Evolutionary conservation across 2,888 invertebrate species (phyloP).

Genomic region (Caenorhabditis doughertyi): DNA sequence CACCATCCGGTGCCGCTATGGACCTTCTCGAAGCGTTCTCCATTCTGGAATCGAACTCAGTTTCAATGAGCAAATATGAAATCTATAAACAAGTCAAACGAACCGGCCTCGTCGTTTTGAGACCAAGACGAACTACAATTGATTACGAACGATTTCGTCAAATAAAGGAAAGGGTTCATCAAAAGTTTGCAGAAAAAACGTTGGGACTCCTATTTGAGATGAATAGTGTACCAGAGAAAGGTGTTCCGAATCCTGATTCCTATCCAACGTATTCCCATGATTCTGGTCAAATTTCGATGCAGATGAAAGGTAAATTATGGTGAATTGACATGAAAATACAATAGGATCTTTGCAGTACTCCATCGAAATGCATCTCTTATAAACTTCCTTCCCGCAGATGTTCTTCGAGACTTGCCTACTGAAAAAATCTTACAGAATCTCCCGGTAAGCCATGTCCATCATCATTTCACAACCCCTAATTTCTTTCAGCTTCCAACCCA

Average conservation of each 20-base stretch:
- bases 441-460: background rate
- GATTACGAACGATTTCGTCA: constrained; percentile 14
- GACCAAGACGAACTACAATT: constrained; percentile 64
- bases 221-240: constrained; percentile 11
- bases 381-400: constrained; percentile 30
- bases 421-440: background rate
- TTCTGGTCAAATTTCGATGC: background rate
- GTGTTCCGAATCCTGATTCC: background rate
- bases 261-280: constrained; percentile 26
- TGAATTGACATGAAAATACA: background rate
- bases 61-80: constrained; percentile 58
- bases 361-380: constrained; percentile 21
- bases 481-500: constrained; percentile 25
- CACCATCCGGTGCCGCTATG: constrained; percentile 33
- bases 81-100: constrained; percentile 62
- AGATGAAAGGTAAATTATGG: constrained; percentile 16
- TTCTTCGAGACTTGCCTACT: constrained; percentile 4
- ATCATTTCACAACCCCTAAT: background rate
- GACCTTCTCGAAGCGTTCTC: constrained; percentile 54
- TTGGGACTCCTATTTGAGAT: constrained; percentile 12
- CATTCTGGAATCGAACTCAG: constrained; percentile 45
- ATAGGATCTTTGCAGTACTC: constrained; percentile 3
- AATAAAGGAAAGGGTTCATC: background rate
- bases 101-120: constrained; percentile 66
- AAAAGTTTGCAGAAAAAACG: constrained; percentile 1